Conservation (phyloP, 2,797 vertebrate species). For the Acrossocheilus wenchowensis region DNA sequence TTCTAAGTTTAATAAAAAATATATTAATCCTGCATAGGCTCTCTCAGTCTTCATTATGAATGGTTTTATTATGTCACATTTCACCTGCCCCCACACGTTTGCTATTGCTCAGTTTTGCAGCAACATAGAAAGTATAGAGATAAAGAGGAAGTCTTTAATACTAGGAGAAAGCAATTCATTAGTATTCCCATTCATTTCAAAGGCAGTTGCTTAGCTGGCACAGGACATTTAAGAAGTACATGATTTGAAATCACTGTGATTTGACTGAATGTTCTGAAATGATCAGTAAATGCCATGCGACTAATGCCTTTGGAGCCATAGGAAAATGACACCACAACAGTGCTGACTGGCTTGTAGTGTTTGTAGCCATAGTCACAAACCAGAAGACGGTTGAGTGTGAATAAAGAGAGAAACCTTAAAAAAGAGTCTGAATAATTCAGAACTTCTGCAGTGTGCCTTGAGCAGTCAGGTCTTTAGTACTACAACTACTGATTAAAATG, state of each 20-base stretch:
- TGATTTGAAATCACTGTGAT: neutral
- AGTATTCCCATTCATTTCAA: neutral
- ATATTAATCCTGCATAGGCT: constrained; percentile 60
- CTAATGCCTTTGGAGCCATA: neutral
- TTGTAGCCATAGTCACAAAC: neutral
- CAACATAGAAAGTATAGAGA: constrained; percentile 2
- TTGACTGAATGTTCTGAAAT: neutral
- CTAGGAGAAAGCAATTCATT: neutral
- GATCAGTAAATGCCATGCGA: neutral
- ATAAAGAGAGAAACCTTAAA: neutral
- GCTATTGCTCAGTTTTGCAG: constrained; percentile 43
- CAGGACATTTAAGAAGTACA: neutral
- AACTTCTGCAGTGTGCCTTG: too few species aligned
- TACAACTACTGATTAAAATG: neutral
- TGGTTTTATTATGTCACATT: constrained; percentile 57
- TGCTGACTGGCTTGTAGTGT: neutral
- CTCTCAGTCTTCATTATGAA: constrained; percentile 54
- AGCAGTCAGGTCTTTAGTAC: too few species aligned
- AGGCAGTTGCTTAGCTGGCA: neutral
- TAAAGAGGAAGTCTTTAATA: neutral
- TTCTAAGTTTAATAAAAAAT: constrained; percentile 54
- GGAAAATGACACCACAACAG: neutral
- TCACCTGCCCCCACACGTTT: constrained; percentile 52
- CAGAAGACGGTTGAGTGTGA: neutral
- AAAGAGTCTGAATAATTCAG: neutral